phyloP scores from a whole-genome alignment of 2,113 vertebrate species.

The Atractosteus spatula region DNA sequence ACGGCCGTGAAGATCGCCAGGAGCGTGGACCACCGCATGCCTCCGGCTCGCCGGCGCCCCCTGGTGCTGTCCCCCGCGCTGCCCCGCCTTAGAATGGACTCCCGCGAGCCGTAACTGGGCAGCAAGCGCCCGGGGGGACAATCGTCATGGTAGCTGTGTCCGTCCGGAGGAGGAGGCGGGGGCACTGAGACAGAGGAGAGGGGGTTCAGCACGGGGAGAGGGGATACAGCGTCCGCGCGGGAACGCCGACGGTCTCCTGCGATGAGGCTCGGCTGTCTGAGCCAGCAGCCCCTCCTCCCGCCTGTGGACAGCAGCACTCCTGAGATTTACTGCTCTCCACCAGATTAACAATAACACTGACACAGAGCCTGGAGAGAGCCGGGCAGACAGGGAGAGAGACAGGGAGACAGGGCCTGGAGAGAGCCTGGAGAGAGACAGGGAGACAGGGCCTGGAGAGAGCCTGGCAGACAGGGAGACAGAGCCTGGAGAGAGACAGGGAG shows the following conservation, averaged over 20 bases:
- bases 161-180: constrained; percentile 55
- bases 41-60: constrained; percentile 32
- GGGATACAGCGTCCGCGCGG: background rate
- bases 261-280: too few species aligned
- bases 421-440: too few species aligned
- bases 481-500: too few species aligned
- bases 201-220: background rate
- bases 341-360: too few species aligned
- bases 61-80: constrained; percentile 31
- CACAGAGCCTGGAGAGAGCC: too few species aligned
- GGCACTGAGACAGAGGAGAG: constrained; percentile 42
- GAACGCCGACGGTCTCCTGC: too few species aligned
- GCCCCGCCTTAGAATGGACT: constrained; percentile 55
- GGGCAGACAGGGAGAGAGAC: too few species aligned
- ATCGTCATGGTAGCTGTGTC: constrained; percentile 8
- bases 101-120: constrained; percentile 58
- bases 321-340: too few species aligned
- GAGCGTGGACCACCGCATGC: constrained; percentile 79
- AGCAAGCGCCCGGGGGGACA: constrained; percentile 18
- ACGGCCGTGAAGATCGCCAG: constrained; percentile 74
- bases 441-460: too few species aligned
- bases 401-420: too few species aligned
- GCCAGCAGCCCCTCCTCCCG: background rate
- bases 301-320: background rate
- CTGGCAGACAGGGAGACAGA: too few species aligned